These are phyloP conservation scores for Callochromis pleurospilus DNA, from an alignment of 2,113 vertebrate genomes.

Conservation along the genomic window DNA sequence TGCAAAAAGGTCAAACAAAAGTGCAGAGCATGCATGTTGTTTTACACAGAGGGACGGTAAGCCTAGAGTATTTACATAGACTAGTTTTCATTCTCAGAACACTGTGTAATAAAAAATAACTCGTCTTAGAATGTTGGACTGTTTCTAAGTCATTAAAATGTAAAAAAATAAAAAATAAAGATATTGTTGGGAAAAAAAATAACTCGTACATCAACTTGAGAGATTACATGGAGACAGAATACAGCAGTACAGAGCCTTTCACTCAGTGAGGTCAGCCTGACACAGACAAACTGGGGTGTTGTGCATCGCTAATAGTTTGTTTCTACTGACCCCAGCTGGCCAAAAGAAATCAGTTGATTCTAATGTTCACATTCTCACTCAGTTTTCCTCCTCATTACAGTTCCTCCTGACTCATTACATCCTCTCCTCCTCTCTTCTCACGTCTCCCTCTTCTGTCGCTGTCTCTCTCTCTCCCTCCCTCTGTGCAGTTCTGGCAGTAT, in stretches of 20 bases:
- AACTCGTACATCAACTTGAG: not conserved
- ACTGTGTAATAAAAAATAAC: not conserved
- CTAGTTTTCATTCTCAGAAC: not conserved
- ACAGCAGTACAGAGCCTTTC: not conserved
- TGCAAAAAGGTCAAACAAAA: not conserved
- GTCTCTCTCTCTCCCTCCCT: not conserved
- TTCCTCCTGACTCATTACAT: not conserved
- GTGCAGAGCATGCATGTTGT: not conserved
- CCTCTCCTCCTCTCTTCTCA: not conserved
- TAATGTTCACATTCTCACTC: not conserved
- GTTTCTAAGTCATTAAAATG: too few relatives aligned
- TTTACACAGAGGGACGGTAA: not conserved
- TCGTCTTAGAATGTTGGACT: too few relatives aligned
- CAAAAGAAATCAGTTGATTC: not conserved
- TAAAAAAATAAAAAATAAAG: too few relatives aligned
- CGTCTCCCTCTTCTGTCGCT: not conserved
- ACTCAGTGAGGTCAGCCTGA: not conserved
- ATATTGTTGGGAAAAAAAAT: not conserved
- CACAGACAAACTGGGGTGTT: not conserved
- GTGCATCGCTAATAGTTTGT: not conserved
- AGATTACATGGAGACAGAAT: not conserved
- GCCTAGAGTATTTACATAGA: not conserved
- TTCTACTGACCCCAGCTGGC: not conserved
- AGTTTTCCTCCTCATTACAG: not conserved
- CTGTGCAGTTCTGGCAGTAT: conserved; percentile 80